Conservation (phyloP, 2,888 invertebrate genomes). For the Isotomurus palustris region DNA sequence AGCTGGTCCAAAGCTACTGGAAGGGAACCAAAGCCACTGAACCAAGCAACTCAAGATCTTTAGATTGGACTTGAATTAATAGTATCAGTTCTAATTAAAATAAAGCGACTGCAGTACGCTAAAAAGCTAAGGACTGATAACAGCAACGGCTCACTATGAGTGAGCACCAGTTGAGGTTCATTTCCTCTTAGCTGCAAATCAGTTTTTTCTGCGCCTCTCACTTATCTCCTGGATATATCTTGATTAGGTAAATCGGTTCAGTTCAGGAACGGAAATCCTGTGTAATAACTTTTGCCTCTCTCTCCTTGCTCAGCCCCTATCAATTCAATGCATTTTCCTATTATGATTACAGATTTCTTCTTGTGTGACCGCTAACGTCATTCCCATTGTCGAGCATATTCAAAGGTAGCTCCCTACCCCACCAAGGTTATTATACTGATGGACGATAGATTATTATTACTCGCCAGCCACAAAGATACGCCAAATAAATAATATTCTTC, state of each 20-base stretch:
- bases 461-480: no score
- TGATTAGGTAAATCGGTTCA: constrained; percentile 45
- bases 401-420: background rate
- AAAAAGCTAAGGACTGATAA: background rate
- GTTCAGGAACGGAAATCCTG: constrained; percentile 47
- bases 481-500: no score
- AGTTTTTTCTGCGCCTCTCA: constrained; percentile 34
- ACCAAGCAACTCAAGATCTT: constrained; percentile 18
- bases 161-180: constrained; percentile 30
- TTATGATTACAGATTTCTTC: constrained; percentile 39
- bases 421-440: no score
- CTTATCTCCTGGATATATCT: constrained; percentile 45
- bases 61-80: constrained; percentile 33
- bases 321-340: constrained; percentile 4
- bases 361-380: constrained; percentile 39
- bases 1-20: background rate
- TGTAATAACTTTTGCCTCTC: constrained; percentile 39
- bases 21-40: constrained; percentile 10
- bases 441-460: no score
- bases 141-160: background rate
- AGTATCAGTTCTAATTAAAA: constrained; percentile 42
- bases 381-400: constrained; percentile 15
- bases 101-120: constrained; percentile 27
- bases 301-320: constrained; percentile 11
- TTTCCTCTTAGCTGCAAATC: constrained; percentile 44